Conservation (phyloP, 2,797 vertebrate species). For the Cirrhinus mrigala region DNA sequence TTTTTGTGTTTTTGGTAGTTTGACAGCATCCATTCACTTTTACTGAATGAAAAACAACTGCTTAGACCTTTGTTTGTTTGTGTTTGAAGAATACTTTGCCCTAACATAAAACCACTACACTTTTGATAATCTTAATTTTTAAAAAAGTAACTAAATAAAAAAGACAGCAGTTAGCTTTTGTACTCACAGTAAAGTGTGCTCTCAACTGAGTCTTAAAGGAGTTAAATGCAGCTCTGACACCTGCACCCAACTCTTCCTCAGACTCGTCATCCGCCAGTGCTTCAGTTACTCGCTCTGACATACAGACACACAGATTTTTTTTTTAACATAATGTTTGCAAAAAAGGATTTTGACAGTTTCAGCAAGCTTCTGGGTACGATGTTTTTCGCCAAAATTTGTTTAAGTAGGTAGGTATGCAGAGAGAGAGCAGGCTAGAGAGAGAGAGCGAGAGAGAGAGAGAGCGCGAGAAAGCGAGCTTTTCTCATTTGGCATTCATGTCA, state of each 20-base stretch:
- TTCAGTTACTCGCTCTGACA: constrained; percentile 45
- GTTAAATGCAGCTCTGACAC: constrained; percentile 77
- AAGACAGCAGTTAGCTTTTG: too few relatives aligned
- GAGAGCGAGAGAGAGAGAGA: not conserved
- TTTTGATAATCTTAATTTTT: not conserved
- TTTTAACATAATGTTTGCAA: too few relatives aligned
- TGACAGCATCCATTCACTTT: too few relatives aligned
- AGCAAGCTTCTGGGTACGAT: too few relatives aligned
- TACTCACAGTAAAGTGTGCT: constrained; percentile 80
- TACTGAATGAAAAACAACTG: not conserved
- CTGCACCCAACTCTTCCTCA: constrained; percentile 64
- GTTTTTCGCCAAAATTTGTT: too few relatives aligned
- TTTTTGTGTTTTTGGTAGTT: too few relatives aligned
- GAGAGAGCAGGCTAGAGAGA: too few relatives aligned
- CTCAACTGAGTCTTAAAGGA: constrained; percentile 78
- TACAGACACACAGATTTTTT: not conserved
- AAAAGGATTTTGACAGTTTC: too few relatives aligned
- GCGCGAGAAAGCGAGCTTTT: too few relatives aligned
- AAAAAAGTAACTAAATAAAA: not conserved
- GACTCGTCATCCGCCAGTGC: constrained; percentile 47
- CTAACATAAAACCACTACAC: too few relatives aligned
- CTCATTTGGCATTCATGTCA: constrained; percentile 4
- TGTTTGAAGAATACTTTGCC: not conserved
- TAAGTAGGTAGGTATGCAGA: not conserved
- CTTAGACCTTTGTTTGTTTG: too few relatives aligned